phyloP scores from a whole-genome alignment of 1,140 invertebrate species.

The Drosophila grimshawi region DNA sequence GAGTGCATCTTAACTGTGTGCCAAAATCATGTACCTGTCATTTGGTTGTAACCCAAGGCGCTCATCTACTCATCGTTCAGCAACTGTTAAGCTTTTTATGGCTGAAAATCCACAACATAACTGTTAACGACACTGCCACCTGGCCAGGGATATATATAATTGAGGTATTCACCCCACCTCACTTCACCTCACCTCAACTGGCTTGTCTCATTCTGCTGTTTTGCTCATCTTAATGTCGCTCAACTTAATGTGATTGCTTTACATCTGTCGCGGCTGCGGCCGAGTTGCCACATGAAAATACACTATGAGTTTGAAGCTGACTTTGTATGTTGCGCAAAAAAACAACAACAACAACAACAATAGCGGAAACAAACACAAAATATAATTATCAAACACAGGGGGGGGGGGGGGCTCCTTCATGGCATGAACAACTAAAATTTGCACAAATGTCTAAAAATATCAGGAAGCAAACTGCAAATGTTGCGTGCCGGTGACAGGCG shows the following conservation, averaged over 20 bases:
- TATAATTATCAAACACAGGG: slow-evolving; percentile 27
- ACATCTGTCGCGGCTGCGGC: slow-evolving; percentile 32
- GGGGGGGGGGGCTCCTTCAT: background rate
- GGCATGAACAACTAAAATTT: slow-evolving; percentile 20
- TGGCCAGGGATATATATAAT: slow-evolving; percentile 7
- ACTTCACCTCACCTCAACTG: background rate
- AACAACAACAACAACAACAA: background rate
- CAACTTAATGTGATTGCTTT: slow-evolving; percentile 70
- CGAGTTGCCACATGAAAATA: slow-evolving; percentile 46
- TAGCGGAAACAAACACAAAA: slow-evolving; percentile 3
- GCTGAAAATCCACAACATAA: slow-evolving; percentile 27
- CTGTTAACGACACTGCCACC: slow-evolving; percentile 36
- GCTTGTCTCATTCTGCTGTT: background rate
- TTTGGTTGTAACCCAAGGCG: slow-evolving; percentile 24
- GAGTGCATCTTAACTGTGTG: slow-evolving; percentile 14
- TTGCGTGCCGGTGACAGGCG: slow-evolving; percentile 40
- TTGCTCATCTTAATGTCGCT: too few relatives aligned
- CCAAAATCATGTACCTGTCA: slow-evolving; percentile 5
- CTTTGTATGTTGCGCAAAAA: background rate
- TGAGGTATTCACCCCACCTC: slow-evolving; percentile 21
- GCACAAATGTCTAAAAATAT: slow-evolving; percentile 48
- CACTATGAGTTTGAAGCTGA: slow-evolving; percentile 1
- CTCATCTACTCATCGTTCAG: slow-evolving; percentile 35
- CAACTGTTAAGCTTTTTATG: slow-evolving; percentile 37
- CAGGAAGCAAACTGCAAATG: slow-evolving; percentile 19